Percentiles rank a stretch among this genome's conserved stretches.
Evolutionary conservation across 2,113 vertebrate species (phyloP).

Genomic region (Chelonoidis abingdonii): DNA sequence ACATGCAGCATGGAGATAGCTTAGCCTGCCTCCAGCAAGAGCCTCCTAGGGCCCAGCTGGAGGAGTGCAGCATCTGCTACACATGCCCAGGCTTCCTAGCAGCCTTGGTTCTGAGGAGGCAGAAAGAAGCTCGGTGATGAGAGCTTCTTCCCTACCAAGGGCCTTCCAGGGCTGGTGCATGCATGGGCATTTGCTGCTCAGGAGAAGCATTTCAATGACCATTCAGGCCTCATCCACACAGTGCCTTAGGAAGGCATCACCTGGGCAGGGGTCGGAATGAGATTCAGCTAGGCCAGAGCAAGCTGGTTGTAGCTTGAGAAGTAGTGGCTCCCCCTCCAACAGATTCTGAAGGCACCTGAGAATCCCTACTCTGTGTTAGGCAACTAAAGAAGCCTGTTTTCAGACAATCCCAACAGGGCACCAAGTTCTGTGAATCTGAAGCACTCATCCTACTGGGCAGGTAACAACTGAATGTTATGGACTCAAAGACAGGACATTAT

Average conservation of each 20-base stretch:
- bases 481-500: background rate
- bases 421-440: no score
- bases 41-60: accelerated
- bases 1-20: background rate
- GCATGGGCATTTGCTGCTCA: background rate
- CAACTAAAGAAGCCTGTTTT: no score
- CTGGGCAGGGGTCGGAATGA: background rate
- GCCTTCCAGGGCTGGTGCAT: no score
- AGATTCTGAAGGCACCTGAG: no score
- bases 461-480: background rate
- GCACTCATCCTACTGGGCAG: no score
- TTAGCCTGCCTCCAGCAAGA: background rate
- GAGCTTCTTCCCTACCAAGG: accelerated
- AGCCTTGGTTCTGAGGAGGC: accelerated
- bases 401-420: no score
- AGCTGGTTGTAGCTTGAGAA: background rate
- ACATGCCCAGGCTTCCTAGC: background rate
- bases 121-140: background rate
- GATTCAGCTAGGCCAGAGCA: background rate
- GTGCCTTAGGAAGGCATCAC: background rate
- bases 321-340: background rate
- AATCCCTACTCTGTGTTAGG: no score
- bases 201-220: background rate
- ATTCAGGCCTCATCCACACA: no score
- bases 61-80: accelerated